Conservation (phyloP, 2,113 vertebrate genomes). For the Vicugna pacos region DNA sequence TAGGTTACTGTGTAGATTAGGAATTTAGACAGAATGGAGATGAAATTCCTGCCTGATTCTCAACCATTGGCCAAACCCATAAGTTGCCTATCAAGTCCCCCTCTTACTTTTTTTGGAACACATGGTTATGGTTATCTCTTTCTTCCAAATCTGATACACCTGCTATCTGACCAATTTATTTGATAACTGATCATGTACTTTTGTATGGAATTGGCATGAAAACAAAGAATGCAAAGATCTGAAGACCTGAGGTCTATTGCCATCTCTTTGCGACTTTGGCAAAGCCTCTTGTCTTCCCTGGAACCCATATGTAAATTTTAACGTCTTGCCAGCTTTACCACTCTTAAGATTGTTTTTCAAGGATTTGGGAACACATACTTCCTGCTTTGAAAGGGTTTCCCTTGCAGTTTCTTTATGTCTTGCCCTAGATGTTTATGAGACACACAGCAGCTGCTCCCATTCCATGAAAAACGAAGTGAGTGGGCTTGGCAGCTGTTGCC, state of each 20-base stretch:
- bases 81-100: not conserved
- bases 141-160: not conserved
- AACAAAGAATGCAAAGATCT: not conserved
- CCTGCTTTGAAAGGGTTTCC: conserved; percentile 32
- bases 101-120: not conserved
- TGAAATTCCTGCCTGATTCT: not conserved
- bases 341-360: conserved; percentile 24
- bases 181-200: not conserved
- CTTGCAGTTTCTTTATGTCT: conserved; percentile 47
- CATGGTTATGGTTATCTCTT: not conserved
- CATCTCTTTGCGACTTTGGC: not conserved
- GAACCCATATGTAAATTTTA: not conserved
- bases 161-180: not conserved
- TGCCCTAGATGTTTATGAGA: conserved; percentile 63
- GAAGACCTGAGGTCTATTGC: not conserved
- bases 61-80: not conserved
- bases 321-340: conserved; percentile 7
- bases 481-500: conserved; percentile 35
- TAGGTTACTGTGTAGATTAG: not conserved
- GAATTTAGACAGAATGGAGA: not conserved
- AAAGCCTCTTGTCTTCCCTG: not conserved
- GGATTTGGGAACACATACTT: conserved; percentile 31
- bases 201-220: not conserved
- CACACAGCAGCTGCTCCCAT: conserved; percentile 61
- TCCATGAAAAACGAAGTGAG: conserved; percentile 55